Base-by-base conservation (phyloP, 1,140 invertebrate species). In the Papilio polytes region DNA sequence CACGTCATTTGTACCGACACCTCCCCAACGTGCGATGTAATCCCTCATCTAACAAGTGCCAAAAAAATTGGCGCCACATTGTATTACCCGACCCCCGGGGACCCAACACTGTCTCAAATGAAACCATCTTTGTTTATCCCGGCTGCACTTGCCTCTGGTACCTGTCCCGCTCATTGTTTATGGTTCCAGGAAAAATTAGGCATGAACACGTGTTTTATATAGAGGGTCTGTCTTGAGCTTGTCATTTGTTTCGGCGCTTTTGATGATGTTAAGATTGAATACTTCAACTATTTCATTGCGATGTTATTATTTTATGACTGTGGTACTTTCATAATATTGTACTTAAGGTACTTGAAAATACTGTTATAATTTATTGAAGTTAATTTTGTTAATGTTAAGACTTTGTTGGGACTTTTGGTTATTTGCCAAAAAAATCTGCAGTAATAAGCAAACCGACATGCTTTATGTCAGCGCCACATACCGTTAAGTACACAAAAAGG, bases 21-120 rank as follows among this genome's bases (percentile, higher is more conserved):
- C 90, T 91, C 85, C 80, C 82, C 81, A 83, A 84, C 79, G 82
- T 83, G 73, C 76, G 80, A 85, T 86, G 80, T 89, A 91, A 89
- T 90, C 87, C 87, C 83, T 84, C 44, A 81, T 9, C 36, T 44
- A 74, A 89, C 86, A 85, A 86, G 86, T 84, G 82, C 74, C 81
- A 84, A 94, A 94, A 93, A 94, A 94, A 85, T 93, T 92, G 93
- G 93, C 93, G 93, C 93, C 93, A 84, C 81, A 88, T 91, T 92
- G 90, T 92, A 81, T 87, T 88, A 86, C 81, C 85, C 85, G 82
- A 84, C 84, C 90, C 90, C 88, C 87, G 78, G 83, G 83, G 89
- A 81, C 78, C 84, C 78, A 82, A 85, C 76, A 90, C 88, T 89
- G 90, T 89, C 88, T 90, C 87, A 81, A 86, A 82, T 84, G 76